Evolutionary conservation across 2,888 invertebrate genomes (phyloP).

Genomic region (Rapana venosa): DNA sequence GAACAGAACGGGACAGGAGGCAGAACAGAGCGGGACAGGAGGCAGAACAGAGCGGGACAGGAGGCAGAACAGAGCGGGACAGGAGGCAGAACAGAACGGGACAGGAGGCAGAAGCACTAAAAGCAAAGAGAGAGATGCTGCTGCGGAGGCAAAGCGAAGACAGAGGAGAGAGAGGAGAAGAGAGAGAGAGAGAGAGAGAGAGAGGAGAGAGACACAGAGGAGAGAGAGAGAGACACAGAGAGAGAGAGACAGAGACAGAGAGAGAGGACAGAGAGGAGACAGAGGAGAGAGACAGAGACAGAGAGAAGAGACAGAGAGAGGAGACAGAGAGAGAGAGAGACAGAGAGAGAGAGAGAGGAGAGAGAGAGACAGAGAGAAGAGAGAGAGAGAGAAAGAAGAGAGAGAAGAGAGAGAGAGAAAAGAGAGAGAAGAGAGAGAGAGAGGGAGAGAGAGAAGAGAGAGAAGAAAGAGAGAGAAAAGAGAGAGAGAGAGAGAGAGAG

Average conservation of each 20-base stretch:
- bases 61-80: too few species aligned
- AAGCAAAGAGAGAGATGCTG: too few species aligned
- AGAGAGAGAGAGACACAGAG: background rate
- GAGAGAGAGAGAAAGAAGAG: background rate
- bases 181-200: background rate
- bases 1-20: too few species aligned
- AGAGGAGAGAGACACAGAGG: background rate
- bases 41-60: too few species aligned
- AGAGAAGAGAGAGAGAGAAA: slow-evolving; percentile 23
- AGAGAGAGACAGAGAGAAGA: background rate
- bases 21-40: too few species aligned
- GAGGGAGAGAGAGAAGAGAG: background rate
- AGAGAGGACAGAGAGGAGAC: background rate
- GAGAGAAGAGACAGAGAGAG: background rate
- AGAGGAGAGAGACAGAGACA: background rate
- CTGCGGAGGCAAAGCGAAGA: too few species aligned
- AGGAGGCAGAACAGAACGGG: too few species aligned
- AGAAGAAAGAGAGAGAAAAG: background rate
- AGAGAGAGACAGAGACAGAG: background rate
- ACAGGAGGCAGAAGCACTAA: too few species aligned
- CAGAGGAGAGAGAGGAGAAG: background rate
- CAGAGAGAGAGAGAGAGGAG: background rate
- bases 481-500: background rate
- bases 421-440: background rate
- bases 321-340: background rate